Percentiles rank a stretch among this genome's conserved stretches.
Conservation (phyloP, 2,797 vertebrate genomes). For the Tragelaphus eurycerus region DNA sequence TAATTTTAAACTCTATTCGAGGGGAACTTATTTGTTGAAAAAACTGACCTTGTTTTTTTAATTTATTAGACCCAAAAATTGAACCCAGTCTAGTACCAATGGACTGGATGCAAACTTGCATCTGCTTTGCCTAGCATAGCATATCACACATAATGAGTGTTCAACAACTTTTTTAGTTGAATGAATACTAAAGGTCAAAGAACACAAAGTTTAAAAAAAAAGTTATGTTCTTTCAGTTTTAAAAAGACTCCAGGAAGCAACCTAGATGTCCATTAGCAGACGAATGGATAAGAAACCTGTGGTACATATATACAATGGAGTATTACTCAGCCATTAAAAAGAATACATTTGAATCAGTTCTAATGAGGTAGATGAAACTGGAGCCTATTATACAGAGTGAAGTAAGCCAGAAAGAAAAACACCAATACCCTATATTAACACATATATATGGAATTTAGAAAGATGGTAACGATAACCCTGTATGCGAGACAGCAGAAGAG, state of each 20-base stretch:
- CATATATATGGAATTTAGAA: too few species aligned
- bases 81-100: neutral
- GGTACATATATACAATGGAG: too few species aligned
- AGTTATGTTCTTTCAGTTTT: neutral
- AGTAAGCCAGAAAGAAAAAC: too few species aligned
- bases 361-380: too few species aligned
- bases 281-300: too few species aligned
- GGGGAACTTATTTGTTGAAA: neutral
- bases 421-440: too few species aligned
- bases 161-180: neutral
- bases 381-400: too few species aligned
- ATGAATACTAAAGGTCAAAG: slow-evolving; percentile 22
- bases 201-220: neutral
- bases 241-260: neutral
- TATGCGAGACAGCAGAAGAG: too few species aligned
- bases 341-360: too few species aligned
- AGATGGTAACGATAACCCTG: too few species aligned
- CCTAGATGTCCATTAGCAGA: too few species aligned
- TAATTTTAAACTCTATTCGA: slow-evolving; percentile 18
- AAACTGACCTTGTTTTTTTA: slow-evolving; percentile 25
- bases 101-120: neutral
- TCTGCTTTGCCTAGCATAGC: neutral
- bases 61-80: neutral
- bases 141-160: neutral
- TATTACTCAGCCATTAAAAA: too few species aligned